Evolutionary conservation across 1,140 invertebrate genomes (phyloP).

Genomic region (Akabosia matsudoensis): DNA sequence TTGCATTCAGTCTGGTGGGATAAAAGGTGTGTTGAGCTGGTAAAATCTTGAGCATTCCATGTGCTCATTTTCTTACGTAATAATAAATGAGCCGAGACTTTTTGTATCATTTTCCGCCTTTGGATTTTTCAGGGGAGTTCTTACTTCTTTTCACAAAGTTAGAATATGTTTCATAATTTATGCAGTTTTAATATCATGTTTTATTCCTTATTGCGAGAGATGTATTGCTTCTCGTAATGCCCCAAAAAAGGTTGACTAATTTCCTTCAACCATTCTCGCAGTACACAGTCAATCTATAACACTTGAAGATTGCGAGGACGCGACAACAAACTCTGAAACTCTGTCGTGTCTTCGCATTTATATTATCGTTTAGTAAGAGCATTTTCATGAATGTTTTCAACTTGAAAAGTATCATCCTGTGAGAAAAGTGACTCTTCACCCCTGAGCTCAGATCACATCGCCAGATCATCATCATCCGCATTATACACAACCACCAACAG

Average conservation of each 20-base stretch:
- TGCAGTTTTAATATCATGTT: too few species aligned
- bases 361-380: background rate
- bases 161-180: too few species aligned
- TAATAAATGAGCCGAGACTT: background rate
- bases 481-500: background rate
- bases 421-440: slow-evolving; percentile 21
- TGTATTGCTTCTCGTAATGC: too few species aligned
- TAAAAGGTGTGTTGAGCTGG: background rate
- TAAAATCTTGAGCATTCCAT: background rate
- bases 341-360: background rate
- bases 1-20: too few species aligned
- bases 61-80: background rate
- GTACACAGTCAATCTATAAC: too few species aligned
- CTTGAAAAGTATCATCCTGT: background rate
- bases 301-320: background rate
- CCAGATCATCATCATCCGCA: background rate
- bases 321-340: slow-evolving; percentile 10
- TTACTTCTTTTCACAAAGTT: too few species aligned
- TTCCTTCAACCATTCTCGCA: too few species aligned
- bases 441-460: background rate
- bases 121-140: too few species aligned
- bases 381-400: slow-evolving; percentile 4
- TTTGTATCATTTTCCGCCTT: too few species aligned
- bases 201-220: too few species aligned
- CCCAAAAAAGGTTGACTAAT: too few species aligned